Evolutionary conservation across 2,797 vertebrate genomes (phyloP).

Genomic region (Propithecus deckenii): DNA sequence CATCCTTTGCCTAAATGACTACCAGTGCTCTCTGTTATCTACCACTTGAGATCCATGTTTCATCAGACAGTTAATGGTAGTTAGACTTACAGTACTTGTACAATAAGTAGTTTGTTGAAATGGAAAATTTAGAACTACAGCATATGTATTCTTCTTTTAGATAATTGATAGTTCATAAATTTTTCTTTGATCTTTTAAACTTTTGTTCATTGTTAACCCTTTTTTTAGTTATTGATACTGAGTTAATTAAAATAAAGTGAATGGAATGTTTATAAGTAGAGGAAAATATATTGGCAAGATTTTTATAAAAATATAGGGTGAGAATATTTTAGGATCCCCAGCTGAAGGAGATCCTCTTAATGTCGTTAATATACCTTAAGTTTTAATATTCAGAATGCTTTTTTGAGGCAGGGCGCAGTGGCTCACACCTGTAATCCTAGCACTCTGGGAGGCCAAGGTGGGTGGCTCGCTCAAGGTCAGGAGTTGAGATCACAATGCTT

Average conservation of each 20-base stretch:
- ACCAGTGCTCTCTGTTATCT: constrained; percentile 42
- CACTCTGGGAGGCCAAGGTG: no score
- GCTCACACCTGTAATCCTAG: no score
- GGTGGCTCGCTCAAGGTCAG: no score
- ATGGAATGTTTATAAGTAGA: constrained; percentile 46
- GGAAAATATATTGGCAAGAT: constrained; percentile 44
- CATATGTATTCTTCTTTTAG: constrained; percentile 44
- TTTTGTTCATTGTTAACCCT: neutral
- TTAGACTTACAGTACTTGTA: neutral
- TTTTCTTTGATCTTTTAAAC: constrained; percentile 57
- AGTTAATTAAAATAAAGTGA: constrained; percentile 45
- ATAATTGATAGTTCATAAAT: constrained; percentile 47
- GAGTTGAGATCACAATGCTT: constrained; percentile 38
- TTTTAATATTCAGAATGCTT: constrained; percentile 68
- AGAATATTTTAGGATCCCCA: constrained; percentile 77
- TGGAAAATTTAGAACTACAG: constrained; percentile 25
- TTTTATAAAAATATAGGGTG: constrained; percentile 72
- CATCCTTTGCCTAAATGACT: constrained; percentile 71
- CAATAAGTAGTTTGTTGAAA: neutral
- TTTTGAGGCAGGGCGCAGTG: neutral
- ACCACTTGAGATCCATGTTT: constrained; percentile 47
- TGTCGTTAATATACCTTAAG: constrained; percentile 4
- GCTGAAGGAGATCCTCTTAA: constrained; percentile 20
- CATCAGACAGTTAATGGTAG: constrained; percentile 57
- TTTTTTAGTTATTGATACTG: constrained; percentile 51